Percentiles rank a stretch among this genome's conserved stretches.
phyloP scores from a whole-genome alignment of 2,797 vertebrate genomes.

The Octomys mimax region DNA sequence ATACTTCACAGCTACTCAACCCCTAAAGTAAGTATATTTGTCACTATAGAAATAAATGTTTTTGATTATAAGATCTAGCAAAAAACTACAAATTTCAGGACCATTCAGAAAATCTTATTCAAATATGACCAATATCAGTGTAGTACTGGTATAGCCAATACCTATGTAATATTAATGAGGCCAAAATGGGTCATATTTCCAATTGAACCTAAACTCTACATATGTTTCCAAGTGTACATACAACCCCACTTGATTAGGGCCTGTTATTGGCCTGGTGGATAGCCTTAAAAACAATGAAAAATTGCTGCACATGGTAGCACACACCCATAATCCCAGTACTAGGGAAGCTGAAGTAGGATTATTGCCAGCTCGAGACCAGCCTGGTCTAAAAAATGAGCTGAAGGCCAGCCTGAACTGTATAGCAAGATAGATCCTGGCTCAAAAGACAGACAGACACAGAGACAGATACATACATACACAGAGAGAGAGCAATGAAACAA shows the following conservation, averaged over 20 bases:
- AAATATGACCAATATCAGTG: neutral
- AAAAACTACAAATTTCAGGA: neutral
- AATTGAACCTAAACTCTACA: neutral
- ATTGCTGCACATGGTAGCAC: no score
- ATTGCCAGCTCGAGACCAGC: no score
- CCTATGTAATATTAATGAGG: neutral
- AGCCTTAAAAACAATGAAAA: neutral
- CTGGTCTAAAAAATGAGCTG: no score
- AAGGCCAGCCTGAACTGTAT: no score
- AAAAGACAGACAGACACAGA: no score
- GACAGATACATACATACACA: no score
- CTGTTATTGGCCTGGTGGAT: neutral
- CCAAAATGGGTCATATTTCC: neutral
- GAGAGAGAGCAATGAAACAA: neutral
- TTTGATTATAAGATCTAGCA: neutral
- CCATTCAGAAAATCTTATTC: neutral
- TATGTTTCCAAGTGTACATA: neutral
- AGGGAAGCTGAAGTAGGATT: no score
- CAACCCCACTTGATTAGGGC: neutral
- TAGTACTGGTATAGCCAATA: neutral
- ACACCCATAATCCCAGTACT: no score
- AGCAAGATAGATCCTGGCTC: no score
- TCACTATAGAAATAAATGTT: neutral
- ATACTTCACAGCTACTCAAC: neutral
- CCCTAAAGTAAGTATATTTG: neutral